Conservation (phyloP, 2,113 vertebrate species). For the Sapayoa aenigma region DNA sequence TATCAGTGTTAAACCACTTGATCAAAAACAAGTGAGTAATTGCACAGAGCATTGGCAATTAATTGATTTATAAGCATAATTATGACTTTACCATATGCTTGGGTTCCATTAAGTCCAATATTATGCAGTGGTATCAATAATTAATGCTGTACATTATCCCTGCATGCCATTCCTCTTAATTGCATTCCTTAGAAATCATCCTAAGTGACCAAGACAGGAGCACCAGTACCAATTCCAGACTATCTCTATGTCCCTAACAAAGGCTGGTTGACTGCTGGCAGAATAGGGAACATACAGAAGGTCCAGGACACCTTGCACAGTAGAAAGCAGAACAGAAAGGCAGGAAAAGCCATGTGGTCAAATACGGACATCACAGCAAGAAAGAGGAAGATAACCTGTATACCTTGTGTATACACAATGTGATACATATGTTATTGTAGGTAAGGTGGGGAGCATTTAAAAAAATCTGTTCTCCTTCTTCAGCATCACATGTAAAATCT, state of each 20-base stretch:
- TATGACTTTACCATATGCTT: background rate
- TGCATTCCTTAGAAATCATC: constrained; percentile 27
- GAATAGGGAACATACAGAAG: background rate
- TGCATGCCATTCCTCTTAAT: background rate
- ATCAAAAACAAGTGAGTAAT: constrained; percentile 34
- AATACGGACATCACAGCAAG: background rate
- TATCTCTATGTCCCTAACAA: background rate
- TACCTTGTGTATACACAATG: background rate
- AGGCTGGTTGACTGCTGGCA: background rate
- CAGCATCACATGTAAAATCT: background rate
- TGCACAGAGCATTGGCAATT: background rate
- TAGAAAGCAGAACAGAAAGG: background rate
- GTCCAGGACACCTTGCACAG: background rate
- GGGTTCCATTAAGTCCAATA: background rate
- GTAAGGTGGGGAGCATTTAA: background rate
- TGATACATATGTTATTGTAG: background rate
- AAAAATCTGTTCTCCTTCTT: background rate
- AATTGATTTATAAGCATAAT: constrained; percentile 16
- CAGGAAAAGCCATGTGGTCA: background rate
- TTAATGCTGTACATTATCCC: constrained; percentile 14
- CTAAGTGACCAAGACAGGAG: constrained; percentile 16
- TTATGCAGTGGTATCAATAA: background rate
- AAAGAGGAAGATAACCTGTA: background rate
- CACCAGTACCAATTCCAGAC: background rate
- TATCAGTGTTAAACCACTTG: background rate